These are phyloP conservation scores for Tupiocoris notatus DNA, from an alignment of 2,888 invertebrate species.

Conservation along the genomic window DNA sequence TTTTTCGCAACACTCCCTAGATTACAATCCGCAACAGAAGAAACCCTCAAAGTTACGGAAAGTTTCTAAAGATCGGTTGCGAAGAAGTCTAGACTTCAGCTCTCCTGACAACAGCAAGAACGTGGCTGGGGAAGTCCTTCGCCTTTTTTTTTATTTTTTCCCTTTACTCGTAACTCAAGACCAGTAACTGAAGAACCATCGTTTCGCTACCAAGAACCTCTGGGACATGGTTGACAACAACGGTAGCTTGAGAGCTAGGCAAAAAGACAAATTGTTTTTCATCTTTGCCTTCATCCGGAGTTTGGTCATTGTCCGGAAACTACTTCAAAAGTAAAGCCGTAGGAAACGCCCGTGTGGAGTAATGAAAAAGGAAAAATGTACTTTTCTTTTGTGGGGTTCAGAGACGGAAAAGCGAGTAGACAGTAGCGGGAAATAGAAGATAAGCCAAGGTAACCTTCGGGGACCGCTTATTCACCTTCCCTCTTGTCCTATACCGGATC, in stretches of 20 bases:
- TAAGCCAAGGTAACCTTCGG: constrained; percentile 30
- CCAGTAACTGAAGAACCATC: neutral
- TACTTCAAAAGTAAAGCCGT: constrained; percentile 17
- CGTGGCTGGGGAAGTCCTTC: neutral
- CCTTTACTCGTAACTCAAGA: neutral
- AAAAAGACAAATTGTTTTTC: constrained; percentile 41
- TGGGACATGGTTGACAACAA: neutral
- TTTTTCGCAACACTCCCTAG: neutral
- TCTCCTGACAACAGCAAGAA: neutral
- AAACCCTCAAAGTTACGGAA: neutral
- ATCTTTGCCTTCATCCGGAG: constrained; percentile 22
- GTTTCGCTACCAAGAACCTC: neutral
- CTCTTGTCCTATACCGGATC: constrained; percentile 2
- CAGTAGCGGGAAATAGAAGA: neutral
- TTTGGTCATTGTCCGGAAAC: constrained; percentile 38
- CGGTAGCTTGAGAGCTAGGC: neutral
- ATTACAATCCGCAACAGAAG: neutral
- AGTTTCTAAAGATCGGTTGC: neutral
- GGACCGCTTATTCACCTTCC: constrained; percentile 33
- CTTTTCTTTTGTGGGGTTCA: constrained; percentile 27
- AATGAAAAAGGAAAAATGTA: constrained; percentile 38
- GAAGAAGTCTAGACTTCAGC: neutral
- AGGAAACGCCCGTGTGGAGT: constrained; percentile 16
- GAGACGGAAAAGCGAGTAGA: neutral
- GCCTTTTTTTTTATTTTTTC: neutral